These are phyloP conservation scores for Lepidurus apus DNA, from an alignment of 1,140 invertebrate species.

Conservation along the genomic window DNA sequence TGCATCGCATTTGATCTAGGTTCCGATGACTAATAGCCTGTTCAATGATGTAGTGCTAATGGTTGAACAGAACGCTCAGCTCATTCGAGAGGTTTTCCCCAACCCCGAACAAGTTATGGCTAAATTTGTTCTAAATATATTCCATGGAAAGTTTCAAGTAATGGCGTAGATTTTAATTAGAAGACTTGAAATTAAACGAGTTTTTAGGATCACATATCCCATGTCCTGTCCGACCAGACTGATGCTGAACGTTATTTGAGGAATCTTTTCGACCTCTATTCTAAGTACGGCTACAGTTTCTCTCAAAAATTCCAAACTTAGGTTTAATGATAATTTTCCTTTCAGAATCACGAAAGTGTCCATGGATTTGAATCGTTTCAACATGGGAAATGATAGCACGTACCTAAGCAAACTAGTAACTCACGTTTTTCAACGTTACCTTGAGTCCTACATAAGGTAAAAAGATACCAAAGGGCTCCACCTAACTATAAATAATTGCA, in stretches of 20 bases:
- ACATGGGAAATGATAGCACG: conserved; percentile 72
- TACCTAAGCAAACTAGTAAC: conserved; percentile 73
- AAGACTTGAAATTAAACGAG: conserved; percentile 37
- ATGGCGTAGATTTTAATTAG: conserved; percentile 33
- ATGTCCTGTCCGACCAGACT: conserved; percentile 67
- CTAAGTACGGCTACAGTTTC: conserved; percentile 51
- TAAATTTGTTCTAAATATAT: conserved; percentile 95
- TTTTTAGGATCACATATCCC: conserved; percentile 69
- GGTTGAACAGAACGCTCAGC: conserved; percentile 79
- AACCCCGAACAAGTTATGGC: conserved; percentile 97
- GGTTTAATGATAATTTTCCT: conserved; percentile 35
- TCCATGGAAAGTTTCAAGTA: conserved; percentile 79
- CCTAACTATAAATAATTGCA: conserved; percentile 30
- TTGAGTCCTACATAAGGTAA: conserved; percentile 70
- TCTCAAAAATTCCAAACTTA: conserved; percentile 32
- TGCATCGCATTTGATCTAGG: conserved; percentile 35
- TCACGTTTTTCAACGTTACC: conserved; percentile 74
- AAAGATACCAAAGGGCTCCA: no score
- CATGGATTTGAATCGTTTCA: conserved; percentile 62
- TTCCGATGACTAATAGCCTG: conserved; percentile 71
- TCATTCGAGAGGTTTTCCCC: conserved; percentile 90
- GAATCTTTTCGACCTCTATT: conserved; percentile 83
- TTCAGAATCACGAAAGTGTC: conserved; percentile 65
- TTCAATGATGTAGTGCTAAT: conserved; percentile 86
- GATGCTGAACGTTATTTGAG: conserved; percentile 83